Conservation (phyloP, 2,113 vertebrate genomes). For the Odocoileus virginianus region DNA sequence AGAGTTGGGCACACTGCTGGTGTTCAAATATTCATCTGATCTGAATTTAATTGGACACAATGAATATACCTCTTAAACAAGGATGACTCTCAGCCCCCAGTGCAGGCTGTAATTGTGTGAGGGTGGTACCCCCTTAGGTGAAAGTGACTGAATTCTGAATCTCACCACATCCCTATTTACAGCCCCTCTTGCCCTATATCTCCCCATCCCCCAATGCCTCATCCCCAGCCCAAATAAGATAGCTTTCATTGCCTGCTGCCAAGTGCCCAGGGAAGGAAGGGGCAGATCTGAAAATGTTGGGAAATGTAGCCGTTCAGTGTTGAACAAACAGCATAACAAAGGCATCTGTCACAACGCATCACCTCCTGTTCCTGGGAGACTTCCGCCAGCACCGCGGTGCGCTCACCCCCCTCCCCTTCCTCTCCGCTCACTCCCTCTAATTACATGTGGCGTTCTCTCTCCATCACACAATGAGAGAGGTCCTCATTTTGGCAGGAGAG, state of each 20-base stretch:
- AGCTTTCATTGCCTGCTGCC: slow-evolving; percentile 3
- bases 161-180: neutral
- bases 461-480: slow-evolving; percentile 54
- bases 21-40: neutral
- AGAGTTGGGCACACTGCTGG: neutral
- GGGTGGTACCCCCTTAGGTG: too few relatives aligned
- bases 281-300: slow-evolving; percentile 45
- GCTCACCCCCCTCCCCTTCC: slow-evolving; percentile 51
- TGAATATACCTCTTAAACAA: neutral
- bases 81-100: neutral
- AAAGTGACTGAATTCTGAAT: neutral
- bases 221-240: neutral
- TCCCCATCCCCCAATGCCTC: neutral
- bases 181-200: neutral
- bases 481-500: slow-evolving; percentile 41
- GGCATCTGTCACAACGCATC: slow-evolving; percentile 74
- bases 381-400: slow-evolving; percentile 40
- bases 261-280: slow-evolving; percentile 40
- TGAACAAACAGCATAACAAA: slow-evolving; percentile 77
- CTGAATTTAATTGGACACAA: slow-evolving; percentile 25
- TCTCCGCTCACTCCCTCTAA: slow-evolving; percentile 57
- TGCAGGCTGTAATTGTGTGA: neutral
- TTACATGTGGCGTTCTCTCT: slow-evolving; percentile 53
- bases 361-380: slow-evolving; percentile 71
- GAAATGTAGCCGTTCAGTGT: slow-evolving; percentile 56